Evolutionary conservation across 2,797 vertebrate genomes (phyloP).

Genomic region (Trachops cirrhosus): DNA sequence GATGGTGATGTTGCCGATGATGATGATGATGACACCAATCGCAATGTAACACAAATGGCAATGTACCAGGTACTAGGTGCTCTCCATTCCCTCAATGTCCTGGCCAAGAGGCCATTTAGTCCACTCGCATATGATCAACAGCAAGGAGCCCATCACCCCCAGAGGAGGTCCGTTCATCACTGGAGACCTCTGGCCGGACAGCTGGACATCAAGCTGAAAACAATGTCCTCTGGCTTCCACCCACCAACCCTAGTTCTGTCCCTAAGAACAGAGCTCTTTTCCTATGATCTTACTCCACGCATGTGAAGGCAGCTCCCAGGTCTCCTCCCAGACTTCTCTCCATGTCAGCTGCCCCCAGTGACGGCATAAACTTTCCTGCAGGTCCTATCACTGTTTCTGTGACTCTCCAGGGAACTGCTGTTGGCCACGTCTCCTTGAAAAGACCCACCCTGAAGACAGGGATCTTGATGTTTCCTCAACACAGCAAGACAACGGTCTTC

Average conservation of each 20-base stretch:
- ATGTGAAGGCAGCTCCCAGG: not conserved
- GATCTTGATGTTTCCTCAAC: not conserved
- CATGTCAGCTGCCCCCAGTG: not conserved
- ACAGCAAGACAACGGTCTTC: not conserved
- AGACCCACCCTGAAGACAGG: not conserved
- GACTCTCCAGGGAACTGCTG: accelerated
- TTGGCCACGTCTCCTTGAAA: not conserved
- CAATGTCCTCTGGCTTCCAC: no score
- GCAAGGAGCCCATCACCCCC: not conserved
- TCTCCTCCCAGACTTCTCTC: not conserved
- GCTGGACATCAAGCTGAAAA: not conserved
- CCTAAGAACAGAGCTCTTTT: not conserved
- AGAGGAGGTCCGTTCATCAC: not conserved
- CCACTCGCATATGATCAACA: not conserved
- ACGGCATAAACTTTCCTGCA: accelerated
- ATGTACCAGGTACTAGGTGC: not conserved
- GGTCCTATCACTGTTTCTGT: not conserved
- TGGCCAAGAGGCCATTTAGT: no score
- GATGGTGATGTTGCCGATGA: accelerated
- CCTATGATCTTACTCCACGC: accelerated
- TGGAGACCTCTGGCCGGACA: not conserved
- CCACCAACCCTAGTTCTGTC: not conserved
- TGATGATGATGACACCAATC: no score
- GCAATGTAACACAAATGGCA: no score
- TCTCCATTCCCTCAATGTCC: not conserved